Evolutionary conservation across 1,140 invertebrate genomes (phyloP), one percentile per base, ranked within the genome.

Genomic region (Hylaeus volcanicus): DNA sequence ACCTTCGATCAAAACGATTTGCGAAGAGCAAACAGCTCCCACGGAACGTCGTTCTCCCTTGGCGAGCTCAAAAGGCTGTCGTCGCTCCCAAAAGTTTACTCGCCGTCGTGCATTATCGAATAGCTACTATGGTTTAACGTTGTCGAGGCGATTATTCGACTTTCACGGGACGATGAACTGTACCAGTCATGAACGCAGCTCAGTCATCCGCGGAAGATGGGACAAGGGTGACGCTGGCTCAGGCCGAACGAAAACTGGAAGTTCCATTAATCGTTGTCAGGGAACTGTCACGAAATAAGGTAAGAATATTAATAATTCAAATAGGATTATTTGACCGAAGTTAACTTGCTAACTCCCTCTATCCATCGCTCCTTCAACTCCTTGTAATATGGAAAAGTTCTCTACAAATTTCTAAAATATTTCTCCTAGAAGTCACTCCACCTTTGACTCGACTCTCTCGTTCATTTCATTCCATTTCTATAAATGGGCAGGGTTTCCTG

Each of bases 221-320:
- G 45, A 63, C 43, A 73, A 73, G 26, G 26, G 6, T 45, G n/a
- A 15, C 26, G 14, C 14, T 15, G 41, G 3, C 4, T 11, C 5
- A 8, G 45, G 4, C 8, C 4, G 11, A 9, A 5, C 5, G 5
- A 43, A 26, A 51, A 12, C 53, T 60, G n/a, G 51, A 45, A 37
- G 41, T 63, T 58, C 6, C 69, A 56, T 71, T 73, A 63, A 48
- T 73, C 71, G 58, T 1, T 15, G 58, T 73, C 71, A 15, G 8
- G 15, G 1, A 61, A 39, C 45, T 61, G 58, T 11, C 45, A 39
- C 11, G 58, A 15, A 73, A 73, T 60, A 61, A 37, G 43, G 58
- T 48, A 6, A 26, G 58, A 73, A 26, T 63, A 63, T 73, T 73
- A 73, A 73, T 73, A 73, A 73, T 73, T 73, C 58, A 63, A 51